Evolutionary conservation across 2,888 invertebrate species (phyloP), one percentile per base, ranked within the genome.

Genomic region (Eupeodes latifasciatus): DNA sequence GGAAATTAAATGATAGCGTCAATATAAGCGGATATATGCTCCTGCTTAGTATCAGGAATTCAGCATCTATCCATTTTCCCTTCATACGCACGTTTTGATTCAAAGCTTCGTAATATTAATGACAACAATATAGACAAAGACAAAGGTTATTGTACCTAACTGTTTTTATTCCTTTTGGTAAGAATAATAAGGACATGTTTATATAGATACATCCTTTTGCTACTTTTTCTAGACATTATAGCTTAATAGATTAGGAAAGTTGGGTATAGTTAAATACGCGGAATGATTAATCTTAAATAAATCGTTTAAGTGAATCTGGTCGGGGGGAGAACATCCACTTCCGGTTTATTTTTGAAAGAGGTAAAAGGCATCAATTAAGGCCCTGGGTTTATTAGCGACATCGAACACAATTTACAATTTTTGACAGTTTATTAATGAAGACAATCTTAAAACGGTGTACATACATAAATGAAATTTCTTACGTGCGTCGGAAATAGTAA

Each of bases 111-210:
- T 12, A 9, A 67, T 81, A 81, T 78, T 61, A 85, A 85, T 67
- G 77, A 62, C 61, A 67, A n/a, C 34, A 40, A 55, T 69, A 53
- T 49, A 49, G 27, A 27, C 66, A 40, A 62, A n/a, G 79, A 19
- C 67, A 80, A 53, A 75, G 81, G 85, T 86, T 81, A 82, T 75
- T 82, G 85, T 49, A 78, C 82, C 5, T 51, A 36, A 51, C 40
- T 40, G 40, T 40, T 40, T 40, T 40, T 7, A 7, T 40, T 40
- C 40, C 40, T 40, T 40, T 40, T 40, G 9, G 40, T 5, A 40
- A 40, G 40, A 9, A 40, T 40, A 40, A 40, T 7, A 40, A 5
- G 40, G 40, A 40, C 5, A 40, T 40, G 40, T 5, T 40, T 40
- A 40, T 40, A 1, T 40, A 40, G 6, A 5, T 40, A 40, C 40